Evolutionary conservation across 2,797 vertebrate genomes (phyloP).

Genomic region (Rhynchonycteris naso): DNA sequence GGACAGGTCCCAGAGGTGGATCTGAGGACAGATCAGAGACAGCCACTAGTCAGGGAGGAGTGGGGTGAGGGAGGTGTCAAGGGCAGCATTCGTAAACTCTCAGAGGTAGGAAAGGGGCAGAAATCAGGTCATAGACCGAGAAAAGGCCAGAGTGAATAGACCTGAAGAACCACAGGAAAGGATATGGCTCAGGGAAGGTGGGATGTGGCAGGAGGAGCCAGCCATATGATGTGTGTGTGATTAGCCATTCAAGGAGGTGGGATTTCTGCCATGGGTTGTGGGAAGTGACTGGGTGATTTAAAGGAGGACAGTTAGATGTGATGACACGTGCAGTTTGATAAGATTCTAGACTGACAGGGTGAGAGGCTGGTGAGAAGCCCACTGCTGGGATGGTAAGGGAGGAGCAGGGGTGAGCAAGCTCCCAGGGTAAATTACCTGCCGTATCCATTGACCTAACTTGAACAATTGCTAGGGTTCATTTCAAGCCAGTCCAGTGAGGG

Average conservation of each 20-base stretch:
- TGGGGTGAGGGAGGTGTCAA: neutral
- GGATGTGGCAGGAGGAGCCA: neutral
- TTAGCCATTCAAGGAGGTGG: neutral
- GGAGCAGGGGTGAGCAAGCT: neutral
- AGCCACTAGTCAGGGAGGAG: neutral
- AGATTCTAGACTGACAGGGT: neutral
- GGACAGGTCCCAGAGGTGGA: neutral
- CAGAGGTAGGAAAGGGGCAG: neutral
- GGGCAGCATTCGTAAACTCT: neutral
- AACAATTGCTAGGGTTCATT: neutral
- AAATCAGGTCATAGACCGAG: neutral
- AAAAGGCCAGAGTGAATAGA: neutral
- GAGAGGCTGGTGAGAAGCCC: neutral
- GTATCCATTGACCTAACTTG: neutral
- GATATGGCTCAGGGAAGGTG: neutral
- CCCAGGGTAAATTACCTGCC: neutral
- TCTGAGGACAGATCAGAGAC: neutral
- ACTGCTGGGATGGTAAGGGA: accelerated
- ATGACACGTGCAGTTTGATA: neutral
- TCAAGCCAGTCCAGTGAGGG: neutral
- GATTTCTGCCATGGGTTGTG: neutral
- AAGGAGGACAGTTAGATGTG: neutral
- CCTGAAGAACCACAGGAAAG: neutral
- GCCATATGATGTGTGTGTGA: neutral
- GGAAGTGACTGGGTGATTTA: neutral